Base-by-base conservation (phyloP, 2,888 invertebrate genomes). In the Pachymerium ferrugineum region DNA sequence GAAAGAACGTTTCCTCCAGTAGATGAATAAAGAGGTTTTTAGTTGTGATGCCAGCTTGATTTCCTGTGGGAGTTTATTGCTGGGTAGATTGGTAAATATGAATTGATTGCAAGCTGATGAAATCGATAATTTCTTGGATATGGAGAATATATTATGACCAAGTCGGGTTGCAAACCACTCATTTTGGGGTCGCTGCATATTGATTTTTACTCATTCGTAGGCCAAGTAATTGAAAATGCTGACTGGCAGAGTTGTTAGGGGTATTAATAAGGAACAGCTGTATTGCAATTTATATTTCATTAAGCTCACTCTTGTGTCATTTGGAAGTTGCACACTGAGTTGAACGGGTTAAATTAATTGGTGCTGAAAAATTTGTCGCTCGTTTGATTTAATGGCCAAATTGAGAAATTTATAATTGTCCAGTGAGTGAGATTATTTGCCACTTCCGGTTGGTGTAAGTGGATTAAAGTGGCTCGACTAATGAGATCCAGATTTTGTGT, bases 241-340 rank as follows among this genome's bases (percentile, higher is more conserved):
- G 54, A 54, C 54, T 54, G 54, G 54, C 54, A 54, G 19, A 22
- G 54, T 54, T 54, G 54, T 54, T 54, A n/a, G n/a, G 54, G 54
- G 22, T 54, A 54, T 54, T 54, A 54, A 54, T 54, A 54, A 54
- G 54, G 54, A 54, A 54, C 54, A 54, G 54, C 54, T 54, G 54
- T 54, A 54, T 54, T 19, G 54, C 4, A 54, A 54, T 54, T 54
- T 54, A 54, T 54, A 54, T 54, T 54, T 54, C 22, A 54, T 54
- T 54, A 54, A 54, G 22, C 54, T 19, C 22, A n/a, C n/a, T 54
- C 6, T 54, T 5, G 22, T 54, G 54, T 54, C 54, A 54, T 19
- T 54, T 54, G 0, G 54, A 54, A 54, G 25, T n/a, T 54, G 54
- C 22, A 54, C 25, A 25, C 25, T 54, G 19, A 54, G 22, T 19